Conservation (phyloP, 2,888 invertebrate genomes). For the Euzetes globulus region DNA sequence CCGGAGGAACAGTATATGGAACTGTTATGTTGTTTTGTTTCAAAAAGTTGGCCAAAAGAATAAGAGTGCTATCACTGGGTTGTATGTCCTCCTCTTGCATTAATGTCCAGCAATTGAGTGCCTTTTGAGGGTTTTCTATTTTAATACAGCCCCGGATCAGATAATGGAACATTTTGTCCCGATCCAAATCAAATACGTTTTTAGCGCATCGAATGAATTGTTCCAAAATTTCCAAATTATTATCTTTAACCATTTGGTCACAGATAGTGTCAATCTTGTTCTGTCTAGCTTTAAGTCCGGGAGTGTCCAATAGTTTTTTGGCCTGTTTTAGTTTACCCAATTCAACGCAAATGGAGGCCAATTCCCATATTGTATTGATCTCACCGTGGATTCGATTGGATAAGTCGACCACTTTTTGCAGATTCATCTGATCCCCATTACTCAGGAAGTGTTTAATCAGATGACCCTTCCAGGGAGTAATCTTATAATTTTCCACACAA, state of each 20-base stretch:
- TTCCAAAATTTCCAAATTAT: constrained; percentile 59
- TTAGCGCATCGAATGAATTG: constrained; percentile 68
- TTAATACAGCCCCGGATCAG: constrained; percentile 62
- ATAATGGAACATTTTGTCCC: constrained; percentile 66
- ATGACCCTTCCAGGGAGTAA: constrained; percentile 68
- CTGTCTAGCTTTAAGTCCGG: constrained; percentile 63
- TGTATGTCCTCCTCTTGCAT: constrained; percentile 73
- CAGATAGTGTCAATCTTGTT: constrained; percentile 61
- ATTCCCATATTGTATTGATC: constrained; percentile 71
- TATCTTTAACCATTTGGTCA: constrained; percentile 54
- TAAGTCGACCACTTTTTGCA: constrained; percentile 75
- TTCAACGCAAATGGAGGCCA: constrained; percentile 74
- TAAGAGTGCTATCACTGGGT: constrained; percentile 62
- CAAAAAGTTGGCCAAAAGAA: constrained; percentile 59
- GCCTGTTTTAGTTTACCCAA: constrained; percentile 71
- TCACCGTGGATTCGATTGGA: constrained; percentile 71
- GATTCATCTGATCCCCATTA: constrained; percentile 59
- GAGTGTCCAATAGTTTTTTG: constrained; percentile 70
- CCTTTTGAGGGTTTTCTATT: constrained; percentile 64
- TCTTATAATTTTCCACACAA: constrained; percentile 59
- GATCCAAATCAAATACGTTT: constrained; percentile 65
- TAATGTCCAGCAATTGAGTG: constrained; percentile 67
- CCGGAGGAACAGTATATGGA: constrained; percentile 56
- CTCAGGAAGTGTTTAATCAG: constrained; percentile 55
- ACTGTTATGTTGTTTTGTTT: constrained; percentile 57